A percentile compares a stretch with the other conserved stretches of the same genome.
phyloP scores from a whole-genome alignment of 2,797 vertebrate genomes.

The Rhodeus uyekii region DNA sequence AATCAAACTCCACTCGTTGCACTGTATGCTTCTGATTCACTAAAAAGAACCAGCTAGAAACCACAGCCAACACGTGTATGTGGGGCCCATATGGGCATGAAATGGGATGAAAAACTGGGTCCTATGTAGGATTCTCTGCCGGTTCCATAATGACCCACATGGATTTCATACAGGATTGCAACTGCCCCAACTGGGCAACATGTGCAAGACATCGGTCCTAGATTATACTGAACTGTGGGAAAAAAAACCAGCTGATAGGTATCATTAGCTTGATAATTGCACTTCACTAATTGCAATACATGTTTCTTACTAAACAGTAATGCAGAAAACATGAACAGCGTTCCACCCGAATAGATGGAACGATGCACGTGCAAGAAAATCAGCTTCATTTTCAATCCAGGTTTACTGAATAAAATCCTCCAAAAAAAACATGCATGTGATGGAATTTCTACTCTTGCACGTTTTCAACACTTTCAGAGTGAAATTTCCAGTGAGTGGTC shows the following conservation, averaged over 20 bases:
- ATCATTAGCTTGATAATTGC: not conserved
- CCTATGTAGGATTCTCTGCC: no score
- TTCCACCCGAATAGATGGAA: no score
- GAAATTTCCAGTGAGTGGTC: not conserved
- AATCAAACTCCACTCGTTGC: not conserved
- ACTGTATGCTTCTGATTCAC: not conserved
- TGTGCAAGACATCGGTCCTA: no score
- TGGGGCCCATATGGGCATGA: no score
- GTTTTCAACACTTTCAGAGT: not conserved
- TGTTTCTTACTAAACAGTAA: not conserved
- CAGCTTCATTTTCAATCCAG: not conserved
- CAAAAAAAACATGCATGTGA: not conserved
- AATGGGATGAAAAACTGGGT: no score
- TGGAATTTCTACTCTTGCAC: not conserved
- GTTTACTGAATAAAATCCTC: no score
- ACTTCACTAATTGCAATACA: not conserved
- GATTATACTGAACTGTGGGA: no score
- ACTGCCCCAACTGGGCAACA: not conserved
- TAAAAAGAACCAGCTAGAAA: not conserved
- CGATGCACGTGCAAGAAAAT: not conserved
- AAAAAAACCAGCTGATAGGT: not conserved
- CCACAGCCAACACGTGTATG: no score
- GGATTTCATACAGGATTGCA: no score
- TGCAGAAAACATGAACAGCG: no score
- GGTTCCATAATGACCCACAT: no score